Percentiles rank a stretch among this genome's conserved stretches.
phyloP scores from a whole-genome alignment of 2,888 invertebrate genomes.

The Cotesia congregata region DNA sequence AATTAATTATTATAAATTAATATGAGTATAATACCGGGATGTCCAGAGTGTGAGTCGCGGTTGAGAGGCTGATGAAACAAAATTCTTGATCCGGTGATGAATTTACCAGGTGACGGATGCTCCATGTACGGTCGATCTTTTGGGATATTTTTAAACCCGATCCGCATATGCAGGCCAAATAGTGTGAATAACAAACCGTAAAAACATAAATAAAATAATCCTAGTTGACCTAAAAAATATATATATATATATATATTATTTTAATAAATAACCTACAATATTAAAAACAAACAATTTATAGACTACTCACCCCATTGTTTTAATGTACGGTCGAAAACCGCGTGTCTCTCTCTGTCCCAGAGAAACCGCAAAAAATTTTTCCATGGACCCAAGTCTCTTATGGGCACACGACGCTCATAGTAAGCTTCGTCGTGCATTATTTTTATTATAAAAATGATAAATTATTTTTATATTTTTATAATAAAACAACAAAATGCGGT shows the following conservation, averaged over 20 bases:
- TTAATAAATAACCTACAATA: background rate
- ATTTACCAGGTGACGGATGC: slow-evolving; percentile 30
- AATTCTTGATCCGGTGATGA: slow-evolving; percentile 28
- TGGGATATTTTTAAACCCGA: slow-evolving; percentile 53
- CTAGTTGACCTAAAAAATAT: slow-evolving; percentile 50
- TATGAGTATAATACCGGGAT: slow-evolving; percentile 54
- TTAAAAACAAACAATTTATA: background rate
- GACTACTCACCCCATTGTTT: slow-evolving; percentile 62
- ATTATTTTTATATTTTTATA: no score
- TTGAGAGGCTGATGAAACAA: slow-evolving; percentile 39
- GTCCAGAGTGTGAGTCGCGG: slow-evolving; percentile 40
- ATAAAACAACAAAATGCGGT: slow-evolving; percentile 29
- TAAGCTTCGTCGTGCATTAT: slow-evolving; percentile 62
- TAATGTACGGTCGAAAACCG: slow-evolving; percentile 59
- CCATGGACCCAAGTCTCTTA: slow-evolving; percentile 56
- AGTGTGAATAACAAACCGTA: slow-evolving; percentile 57
- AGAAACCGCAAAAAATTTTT: slow-evolving; percentile 59
- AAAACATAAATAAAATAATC: slow-evolving; percentile 61
- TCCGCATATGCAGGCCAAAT: slow-evolving; percentile 59
- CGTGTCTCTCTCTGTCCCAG: slow-evolving; percentile 58
- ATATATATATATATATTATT: no score
- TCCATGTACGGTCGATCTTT: slow-evolving; percentile 56
- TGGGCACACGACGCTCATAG: slow-evolving; percentile 60
- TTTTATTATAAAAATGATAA: no score
- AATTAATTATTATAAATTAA: background rate